Evolutionary conservation across 2,113 vertebrate species (phyloP).

Genomic region (Tympanuchus pallidicinctus): DNA sequence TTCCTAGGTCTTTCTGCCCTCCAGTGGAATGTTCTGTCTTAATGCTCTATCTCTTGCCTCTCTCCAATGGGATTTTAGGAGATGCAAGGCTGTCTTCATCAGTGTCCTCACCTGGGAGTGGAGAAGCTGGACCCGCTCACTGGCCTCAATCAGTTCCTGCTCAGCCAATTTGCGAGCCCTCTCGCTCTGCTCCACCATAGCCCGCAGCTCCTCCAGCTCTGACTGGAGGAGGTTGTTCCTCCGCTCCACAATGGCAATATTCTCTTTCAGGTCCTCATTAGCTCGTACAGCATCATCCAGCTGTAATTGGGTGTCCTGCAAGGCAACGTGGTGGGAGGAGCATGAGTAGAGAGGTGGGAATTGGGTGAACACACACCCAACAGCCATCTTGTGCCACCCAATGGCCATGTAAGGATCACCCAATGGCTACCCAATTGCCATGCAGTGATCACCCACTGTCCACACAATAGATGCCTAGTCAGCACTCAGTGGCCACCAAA

Average conservation of each 20-base stretch:
- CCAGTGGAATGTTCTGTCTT: too few relatives aligned
- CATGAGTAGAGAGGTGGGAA: background rate
- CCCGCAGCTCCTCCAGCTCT: slow-evolving; percentile 86
- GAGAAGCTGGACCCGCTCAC: slow-evolving; percentile 89
- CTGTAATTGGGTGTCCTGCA: slow-evolving; percentile 85
- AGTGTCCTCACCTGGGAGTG: slow-evolving; percentile 83
- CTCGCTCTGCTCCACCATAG: slow-evolving; percentile 84
- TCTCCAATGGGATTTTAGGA: background rate
- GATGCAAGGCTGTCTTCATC: too few relatives aligned
- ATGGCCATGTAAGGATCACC: too few relatives aligned
- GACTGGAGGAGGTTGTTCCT: slow-evolving; percentile 82
- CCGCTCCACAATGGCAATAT: slow-evolving; percentile 81
- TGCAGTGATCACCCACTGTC: too few relatives aligned
- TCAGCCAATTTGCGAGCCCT: slow-evolving; percentile 85
- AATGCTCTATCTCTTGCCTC: too few relatives aligned
- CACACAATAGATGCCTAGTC: too few relatives aligned
- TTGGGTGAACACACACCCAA: too few relatives aligned
- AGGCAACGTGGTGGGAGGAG: background rate
- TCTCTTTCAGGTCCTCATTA: slow-evolving; percentile 87
- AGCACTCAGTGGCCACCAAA: too few relatives aligned
- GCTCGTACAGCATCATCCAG: slow-evolving; percentile 76
- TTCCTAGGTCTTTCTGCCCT: too few relatives aligned
- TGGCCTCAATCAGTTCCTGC: slow-evolving; percentile 87
- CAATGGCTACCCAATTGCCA: too few relatives aligned
- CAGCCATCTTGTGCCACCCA: too few relatives aligned